Evolutionary conservation across 2,888 invertebrate species (phyloP).

Genomic region (Tiliacea citrago): DNA sequence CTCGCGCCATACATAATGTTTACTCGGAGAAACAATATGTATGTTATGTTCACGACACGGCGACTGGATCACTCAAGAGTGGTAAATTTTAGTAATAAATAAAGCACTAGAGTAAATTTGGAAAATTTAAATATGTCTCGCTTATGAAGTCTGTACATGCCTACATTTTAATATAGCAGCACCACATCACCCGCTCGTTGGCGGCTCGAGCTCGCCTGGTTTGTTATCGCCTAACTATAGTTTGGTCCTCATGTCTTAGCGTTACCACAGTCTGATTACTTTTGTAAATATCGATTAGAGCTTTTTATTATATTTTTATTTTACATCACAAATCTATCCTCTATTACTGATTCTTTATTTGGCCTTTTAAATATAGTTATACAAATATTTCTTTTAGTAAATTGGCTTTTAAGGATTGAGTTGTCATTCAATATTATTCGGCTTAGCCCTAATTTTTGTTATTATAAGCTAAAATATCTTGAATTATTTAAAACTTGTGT

Average conservation of each 20-base stretch:
- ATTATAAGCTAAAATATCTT: slow-evolving; percentile 68
- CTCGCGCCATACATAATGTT: slow-evolving; percentile 66
- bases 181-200: slow-evolving; percentile 31
- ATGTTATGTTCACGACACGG: slow-evolving; percentile 72
- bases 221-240: slow-evolving; percentile 51
- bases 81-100: slow-evolving; percentile 76
- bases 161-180: slow-evolving; percentile 56
- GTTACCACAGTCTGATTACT: slow-evolving; percentile 81
- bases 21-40: slow-evolving; percentile 66
- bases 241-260: slow-evolving; percentile 70
- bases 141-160: slow-evolving; percentile 69
- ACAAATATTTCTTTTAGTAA: slow-evolving; percentile 74
- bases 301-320: slow-evolving; percentile 78
- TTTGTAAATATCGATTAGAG: slow-evolving; percentile 84
- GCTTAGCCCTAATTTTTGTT: slow-evolving; percentile 81
- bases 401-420: slow-evolving; percentile 77
- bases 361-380: slow-evolving; percentile 78
- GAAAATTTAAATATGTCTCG: slow-evolving; percentile 68
- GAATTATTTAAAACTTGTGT: slow-evolving; percentile 57
- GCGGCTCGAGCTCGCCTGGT: slow-evolving; percentile 31
- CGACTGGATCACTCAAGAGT: slow-evolving; percentile 73
- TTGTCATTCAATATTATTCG: slow-evolving; percentile 74
- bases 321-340: slow-evolving; percentile 75
- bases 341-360: slow-evolving; percentile 76
- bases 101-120: slow-evolving; percentile 72